These are phyloP conservation scores for Clinocottus analis DNA, from an alignment of 2,113 vertebrate genomes.

Conservation along the genomic window DNA sequence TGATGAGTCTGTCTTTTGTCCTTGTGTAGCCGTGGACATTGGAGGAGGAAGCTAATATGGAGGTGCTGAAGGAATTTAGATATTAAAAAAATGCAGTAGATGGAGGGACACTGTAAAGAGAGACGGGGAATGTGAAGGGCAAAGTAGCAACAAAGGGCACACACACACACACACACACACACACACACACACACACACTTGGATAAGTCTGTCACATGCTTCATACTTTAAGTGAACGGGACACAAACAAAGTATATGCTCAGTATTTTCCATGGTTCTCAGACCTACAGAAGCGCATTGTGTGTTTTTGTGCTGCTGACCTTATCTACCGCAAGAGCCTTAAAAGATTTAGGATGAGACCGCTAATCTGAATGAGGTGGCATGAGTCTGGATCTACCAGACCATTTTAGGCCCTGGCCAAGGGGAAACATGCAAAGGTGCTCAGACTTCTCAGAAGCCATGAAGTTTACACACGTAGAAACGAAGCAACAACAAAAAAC, in stretches of 20 bases:
- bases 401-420: conserved; percentile 1
- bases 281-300: conserved; percentile 3
- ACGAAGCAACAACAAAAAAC: background rate
- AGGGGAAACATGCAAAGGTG: background rate
- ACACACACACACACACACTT: background rate
- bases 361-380: conserved; percentile 57
- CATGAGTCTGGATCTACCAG: conserved; percentile 47
- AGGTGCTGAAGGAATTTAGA: conserved; percentile 48
- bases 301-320: conserved; percentile 23
- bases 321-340: conserved; percentile 33
- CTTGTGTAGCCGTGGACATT: conserved; percentile 22
- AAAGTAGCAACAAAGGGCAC: conserved; percentile 15
- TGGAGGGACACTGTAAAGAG: background rate
- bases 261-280: background rate
- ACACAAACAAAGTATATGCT: background rate
- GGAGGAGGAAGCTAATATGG: conserved; percentile 34
- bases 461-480: background rate
- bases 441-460: background rate
- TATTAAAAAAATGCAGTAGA: conserved; percentile 10
- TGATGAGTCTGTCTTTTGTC: conserved; percentile 23
- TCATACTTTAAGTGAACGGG: background rate
- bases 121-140: conserved; percentile 19
- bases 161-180: background rate
- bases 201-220: background rate
- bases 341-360: conserved; percentile 60